Evolutionary conservation across 1,140 invertebrate genomes (phyloP).

Genomic region (Hyposmocoma kahamanoa): DNA sequence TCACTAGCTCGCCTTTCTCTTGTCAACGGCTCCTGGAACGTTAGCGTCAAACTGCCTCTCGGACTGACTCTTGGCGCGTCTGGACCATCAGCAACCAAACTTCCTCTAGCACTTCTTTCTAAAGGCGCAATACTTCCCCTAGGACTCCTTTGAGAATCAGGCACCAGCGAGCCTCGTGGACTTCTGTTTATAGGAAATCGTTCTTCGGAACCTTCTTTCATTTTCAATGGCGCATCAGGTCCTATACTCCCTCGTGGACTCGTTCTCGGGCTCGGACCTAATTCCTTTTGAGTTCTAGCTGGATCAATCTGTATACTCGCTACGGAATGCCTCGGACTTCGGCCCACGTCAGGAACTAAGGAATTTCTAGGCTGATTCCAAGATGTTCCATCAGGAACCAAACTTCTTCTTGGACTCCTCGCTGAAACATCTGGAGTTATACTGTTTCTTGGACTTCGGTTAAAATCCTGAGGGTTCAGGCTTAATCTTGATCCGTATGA

Average conservation of each 20-base stretch:
- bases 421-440: constrained; percentile 72
- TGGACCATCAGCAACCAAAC: constrained; percentile 65
- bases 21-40: constrained; percentile 76
- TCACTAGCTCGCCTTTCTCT: constrained; percentile 76
- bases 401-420: constrained; percentile 76
- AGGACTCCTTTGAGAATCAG: constrained; percentile 75
- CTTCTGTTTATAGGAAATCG: constrained; percentile 63
- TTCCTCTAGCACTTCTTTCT: constrained; percentile 67
- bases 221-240: constrained; percentile 63
- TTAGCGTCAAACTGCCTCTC: constrained; percentile 74
- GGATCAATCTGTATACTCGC: constrained; percentile 68
- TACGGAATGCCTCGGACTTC: constrained; percentile 77
- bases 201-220: constrained; percentile 50
- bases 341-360: constrained; percentile 58
- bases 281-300: constrained; percentile 76
- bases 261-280: constrained; percentile 70
- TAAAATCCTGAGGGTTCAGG: constrained; percentile 75
- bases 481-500: constrained; percentile 72
- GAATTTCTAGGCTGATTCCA: constrained; percentile 71
- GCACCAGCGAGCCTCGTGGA: constrained; percentile 77
- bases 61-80: constrained; percentile 70
- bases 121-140: constrained; percentile 74
- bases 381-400: constrained; percentile 73
- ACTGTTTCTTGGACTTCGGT: constrained; percentile 79
- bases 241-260: constrained; percentile 78